These are phyloP conservation scores for Chrysolina americana DNA, from an alignment of 2,888 invertebrate species.

Conservation along the genomic window DNA sequence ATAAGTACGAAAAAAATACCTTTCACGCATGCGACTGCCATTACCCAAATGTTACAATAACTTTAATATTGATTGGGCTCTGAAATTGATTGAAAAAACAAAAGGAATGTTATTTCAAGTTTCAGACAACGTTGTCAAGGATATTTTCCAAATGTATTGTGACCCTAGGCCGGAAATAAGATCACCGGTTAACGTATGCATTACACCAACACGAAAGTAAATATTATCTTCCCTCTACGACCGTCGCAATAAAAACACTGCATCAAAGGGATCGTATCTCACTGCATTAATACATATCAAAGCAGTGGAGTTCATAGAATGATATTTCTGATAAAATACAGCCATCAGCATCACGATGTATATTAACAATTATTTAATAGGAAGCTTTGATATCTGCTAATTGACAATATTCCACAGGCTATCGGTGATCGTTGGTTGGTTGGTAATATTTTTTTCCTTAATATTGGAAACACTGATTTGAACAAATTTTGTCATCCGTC, in stretches of 20 bases:
- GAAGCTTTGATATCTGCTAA: background rate
- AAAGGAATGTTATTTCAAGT: too few relatives aligned
- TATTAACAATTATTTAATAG: background rate
- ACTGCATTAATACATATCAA: constrained; percentile 8
- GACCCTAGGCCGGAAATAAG: background rate
- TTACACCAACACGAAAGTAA: constrained; percentile 12
- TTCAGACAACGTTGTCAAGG: background rate
- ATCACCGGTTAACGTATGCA: background rate
- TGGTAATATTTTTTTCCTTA: too few relatives aligned
- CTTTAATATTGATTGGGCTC: too few relatives aligned
- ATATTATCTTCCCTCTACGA: background rate
- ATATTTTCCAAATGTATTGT: background rate
- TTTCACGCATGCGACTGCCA: too few relatives aligned
- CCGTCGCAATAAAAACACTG: constrained; percentile 1
- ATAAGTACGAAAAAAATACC: too few relatives aligned
- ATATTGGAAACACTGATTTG: too few relatives aligned
- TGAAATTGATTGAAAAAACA: too few relatives aligned
- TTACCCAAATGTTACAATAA: too few relatives aligned
- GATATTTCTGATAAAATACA: constrained; percentile 5
- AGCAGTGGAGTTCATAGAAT: background rate
- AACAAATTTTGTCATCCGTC: too few relatives aligned
- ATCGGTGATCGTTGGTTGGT: too few relatives aligned
- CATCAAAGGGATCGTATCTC: background rate
- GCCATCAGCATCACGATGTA: background rate
- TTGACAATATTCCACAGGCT: too few relatives aligned